Evolutionary conservation across 92 coral and sea anemone species (phyloP), one percentile per base, ranked within the genome.

Genomic region (Actinostola sp.): DNA sequence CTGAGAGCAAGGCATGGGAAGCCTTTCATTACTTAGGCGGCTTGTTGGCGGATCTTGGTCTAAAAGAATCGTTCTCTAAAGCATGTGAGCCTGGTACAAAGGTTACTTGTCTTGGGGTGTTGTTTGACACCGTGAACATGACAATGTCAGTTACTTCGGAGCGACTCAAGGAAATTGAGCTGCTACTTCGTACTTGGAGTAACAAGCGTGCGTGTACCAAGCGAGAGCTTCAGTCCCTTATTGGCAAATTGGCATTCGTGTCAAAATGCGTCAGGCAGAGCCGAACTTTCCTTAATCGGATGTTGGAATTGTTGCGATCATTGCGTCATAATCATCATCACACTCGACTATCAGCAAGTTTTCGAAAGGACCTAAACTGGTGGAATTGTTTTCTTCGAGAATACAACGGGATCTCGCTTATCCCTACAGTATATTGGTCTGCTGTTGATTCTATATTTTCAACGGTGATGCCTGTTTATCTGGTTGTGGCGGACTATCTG

Each of bases 161-260:
- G 10, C 39, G 77, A 9, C 72, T 68, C 6, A 14, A 54, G 21
- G 70, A 78, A 12, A 46, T 78, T 26, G 67, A 53, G 13, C 1
- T 26, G 17, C 24, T 45, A 4, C 34, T 66, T 13, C n/a, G 20
- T 26, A 51, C 19, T 8, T 76, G 82, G 82, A 8, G 30, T 8
- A 8, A 8, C 9, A 54, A 55, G 33, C 29, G 36, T 6, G 53
- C 68, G 8, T 44, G 53, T 2, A 77, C 75, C 11, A 66, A 77
- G 23, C 19, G 63, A 2, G 65, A 77, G 67, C 57, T 66, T 1
- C 75, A 67, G 33, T 66, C 82, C 0, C 45, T 66, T 16, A 24
- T 77, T 15, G 82, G 82, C 16, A 67, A 77, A 25, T 23, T 77
- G 58, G n/a, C 66, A 0, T 66, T 77, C 31, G 82, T 66, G n/a